Evolutionary conservation across 2,113 vertebrate species (phyloP).

Genomic region (Malurus alboscapulatus): DNA sequence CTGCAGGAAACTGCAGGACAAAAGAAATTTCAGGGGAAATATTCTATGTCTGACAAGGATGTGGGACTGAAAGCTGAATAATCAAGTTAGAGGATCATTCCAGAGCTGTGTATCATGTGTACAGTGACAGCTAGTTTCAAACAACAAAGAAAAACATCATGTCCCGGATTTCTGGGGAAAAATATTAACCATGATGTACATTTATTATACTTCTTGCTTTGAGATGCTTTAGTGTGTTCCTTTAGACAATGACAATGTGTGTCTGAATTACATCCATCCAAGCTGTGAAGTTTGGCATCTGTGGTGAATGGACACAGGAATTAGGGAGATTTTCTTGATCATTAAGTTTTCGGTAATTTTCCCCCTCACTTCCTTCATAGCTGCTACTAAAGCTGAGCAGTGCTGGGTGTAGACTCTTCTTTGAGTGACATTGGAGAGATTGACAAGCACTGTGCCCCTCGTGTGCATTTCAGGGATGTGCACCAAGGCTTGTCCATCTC

Average conservation of each 20-base stretch:
- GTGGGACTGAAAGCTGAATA: background rate
- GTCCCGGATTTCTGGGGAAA: background rate
- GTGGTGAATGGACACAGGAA: background rate
- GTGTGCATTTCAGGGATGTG: fast-evolving
- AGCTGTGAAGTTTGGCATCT: background rate
- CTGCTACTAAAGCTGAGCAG: background rate
- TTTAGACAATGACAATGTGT: background rate
- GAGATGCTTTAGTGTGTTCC: background rate
- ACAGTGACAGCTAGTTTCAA: background rate
- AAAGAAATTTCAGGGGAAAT: background rate
- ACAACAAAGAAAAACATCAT: background rate
- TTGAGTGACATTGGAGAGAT: fast-evolving
- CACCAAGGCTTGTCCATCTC: background rate
- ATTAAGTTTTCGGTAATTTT: background rate
- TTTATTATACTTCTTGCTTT: background rate
- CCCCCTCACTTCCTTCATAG: background rate
- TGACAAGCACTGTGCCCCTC: background rate
- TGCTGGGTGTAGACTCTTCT: background rate
- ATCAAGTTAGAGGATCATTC: background rate
- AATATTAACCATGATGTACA: background rate
- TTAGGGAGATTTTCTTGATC: background rate
- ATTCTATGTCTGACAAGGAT: background rate
- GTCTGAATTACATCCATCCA: background rate
- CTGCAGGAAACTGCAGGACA: background rate
- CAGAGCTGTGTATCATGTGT: background rate